Evolutionary conservation across 2,888 invertebrate species (phyloP).

Genomic region (Lobophora halterata): DNA sequence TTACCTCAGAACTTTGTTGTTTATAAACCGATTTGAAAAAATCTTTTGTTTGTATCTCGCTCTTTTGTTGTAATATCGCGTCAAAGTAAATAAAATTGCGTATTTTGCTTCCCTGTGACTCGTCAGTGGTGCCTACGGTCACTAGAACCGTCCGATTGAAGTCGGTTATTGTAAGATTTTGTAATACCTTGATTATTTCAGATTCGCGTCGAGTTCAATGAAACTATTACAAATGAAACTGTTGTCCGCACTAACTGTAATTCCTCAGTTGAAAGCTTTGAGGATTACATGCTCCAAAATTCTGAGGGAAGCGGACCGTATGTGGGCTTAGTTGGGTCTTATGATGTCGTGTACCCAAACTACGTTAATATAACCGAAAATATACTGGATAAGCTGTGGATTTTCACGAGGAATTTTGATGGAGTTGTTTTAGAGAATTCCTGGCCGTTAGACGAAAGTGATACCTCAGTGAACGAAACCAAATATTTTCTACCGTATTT

Average conservation of each 20-base stretch:
- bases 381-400: conserved; percentile 52
- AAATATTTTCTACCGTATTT: conserved; percentile 69
- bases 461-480: conserved; percentile 54
- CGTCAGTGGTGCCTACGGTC: no score
- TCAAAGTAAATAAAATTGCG: no score
- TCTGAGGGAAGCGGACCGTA: conserved; percentile 41
- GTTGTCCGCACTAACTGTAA: conserved; percentile 21
- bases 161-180: no score
- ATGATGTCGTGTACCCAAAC: conserved; percentile 54
- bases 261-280: conserved; percentile 36
- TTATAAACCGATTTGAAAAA: no score
- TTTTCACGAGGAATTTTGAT: conserved; percentile 45
- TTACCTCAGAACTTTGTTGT: no score
- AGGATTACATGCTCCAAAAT: conserved; percentile 41
- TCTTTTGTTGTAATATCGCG: no score
- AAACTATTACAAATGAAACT: conserved; percentile 25
- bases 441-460: conserved; percentile 74
- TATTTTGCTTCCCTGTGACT: no score
- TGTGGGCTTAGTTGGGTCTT: conserved; percentile 40
- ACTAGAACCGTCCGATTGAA: no score
- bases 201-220: conserved; percentile 36
- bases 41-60: no score
- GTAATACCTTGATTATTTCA: conserved; percentile 36
- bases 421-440: conserved; percentile 77
- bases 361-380: conserved; percentile 43